phyloP scores from a whole-genome alignment of 1,140 invertebrate species.

The Drosophila tani region DNA sequence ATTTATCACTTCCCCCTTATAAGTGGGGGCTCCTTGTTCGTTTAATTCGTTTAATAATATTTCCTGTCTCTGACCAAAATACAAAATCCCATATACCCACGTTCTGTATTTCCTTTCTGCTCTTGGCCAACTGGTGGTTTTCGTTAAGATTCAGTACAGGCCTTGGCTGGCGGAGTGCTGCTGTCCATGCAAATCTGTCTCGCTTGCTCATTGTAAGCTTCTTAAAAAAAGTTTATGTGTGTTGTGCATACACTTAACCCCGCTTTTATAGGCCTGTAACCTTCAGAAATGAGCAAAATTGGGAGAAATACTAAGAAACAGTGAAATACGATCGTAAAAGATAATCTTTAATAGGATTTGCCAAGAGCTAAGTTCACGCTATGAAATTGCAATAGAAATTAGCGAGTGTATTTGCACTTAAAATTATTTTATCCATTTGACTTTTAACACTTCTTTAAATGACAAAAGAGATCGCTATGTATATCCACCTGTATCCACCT shows the following conservation, averaged over 20 bases:
- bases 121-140: neutral
- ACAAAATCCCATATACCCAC: neutral
- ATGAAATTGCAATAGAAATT: constrained; percentile 67
- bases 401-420: constrained; percentile 61
- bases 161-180: constrained; percentile 9
- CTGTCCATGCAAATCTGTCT: constrained; percentile 33
- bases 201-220: constrained; percentile 44
- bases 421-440: constrained; percentile 60
- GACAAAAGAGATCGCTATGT: constrained; percentile 39
- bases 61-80: constrained; percentile 17
- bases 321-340: constrained; percentile 21
- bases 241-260: constrained; percentile 27
- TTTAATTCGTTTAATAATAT: neutral
- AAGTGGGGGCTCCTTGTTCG: too few species aligned
- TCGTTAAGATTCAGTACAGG: constrained; percentile 51
- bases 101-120: constrained; percentile 4
- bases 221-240: constrained; percentile 19
- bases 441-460: constrained; percentile 64
- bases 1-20: neutral
- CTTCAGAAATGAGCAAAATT: constrained; percentile 46
- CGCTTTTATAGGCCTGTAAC: constrained; percentile 46
- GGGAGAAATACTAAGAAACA: constrained; percentile 38
- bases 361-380: constrained; percentile 20
- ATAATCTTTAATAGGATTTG: constrained; percentile 55
- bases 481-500: neutral